Conservation (phyloP, 2,113 vertebrate genomes). For the Albula glossodonta region DNA sequence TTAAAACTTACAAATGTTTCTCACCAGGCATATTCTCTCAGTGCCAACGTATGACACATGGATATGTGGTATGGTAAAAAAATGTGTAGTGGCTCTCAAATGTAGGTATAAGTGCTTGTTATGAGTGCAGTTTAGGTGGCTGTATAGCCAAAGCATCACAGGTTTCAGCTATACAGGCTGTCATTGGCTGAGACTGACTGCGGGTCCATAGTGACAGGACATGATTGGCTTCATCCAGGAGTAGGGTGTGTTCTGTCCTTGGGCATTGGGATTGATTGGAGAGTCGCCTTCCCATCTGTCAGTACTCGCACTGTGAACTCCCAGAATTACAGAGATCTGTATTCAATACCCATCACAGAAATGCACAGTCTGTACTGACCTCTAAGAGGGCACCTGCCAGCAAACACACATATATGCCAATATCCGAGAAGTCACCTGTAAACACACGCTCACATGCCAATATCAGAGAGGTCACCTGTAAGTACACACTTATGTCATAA, state of each 20-base stretch:
- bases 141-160: not conserved
- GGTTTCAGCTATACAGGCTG: not conserved
- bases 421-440: not conserved
- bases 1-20: too few species aligned
- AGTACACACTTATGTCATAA: not conserved
- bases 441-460: not conserved
- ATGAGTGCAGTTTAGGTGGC: not conserved
- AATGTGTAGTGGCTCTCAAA: not conserved
- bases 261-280: not conserved
- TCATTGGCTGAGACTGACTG: not conserved
- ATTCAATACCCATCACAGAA: not conserved
- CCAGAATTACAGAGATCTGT: not conserved
- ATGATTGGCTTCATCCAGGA: not conserved
- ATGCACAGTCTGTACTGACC: not conserved
- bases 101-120: slow-evolving; percentile 29
- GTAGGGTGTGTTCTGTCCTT: not conserved
- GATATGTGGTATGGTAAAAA: too few species aligned
- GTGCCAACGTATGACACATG: too few species aligned
- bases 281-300: not conserved
- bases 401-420: not conserved
- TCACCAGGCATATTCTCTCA: too few species aligned
- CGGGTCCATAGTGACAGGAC: not conserved
- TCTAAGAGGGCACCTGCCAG: not conserved
- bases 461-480: too few species aligned
- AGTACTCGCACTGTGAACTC: not conserved